phyloP scores from a whole-genome alignment of 2,888 invertebrate genomes.

The Monopis laevigella region DNA sequence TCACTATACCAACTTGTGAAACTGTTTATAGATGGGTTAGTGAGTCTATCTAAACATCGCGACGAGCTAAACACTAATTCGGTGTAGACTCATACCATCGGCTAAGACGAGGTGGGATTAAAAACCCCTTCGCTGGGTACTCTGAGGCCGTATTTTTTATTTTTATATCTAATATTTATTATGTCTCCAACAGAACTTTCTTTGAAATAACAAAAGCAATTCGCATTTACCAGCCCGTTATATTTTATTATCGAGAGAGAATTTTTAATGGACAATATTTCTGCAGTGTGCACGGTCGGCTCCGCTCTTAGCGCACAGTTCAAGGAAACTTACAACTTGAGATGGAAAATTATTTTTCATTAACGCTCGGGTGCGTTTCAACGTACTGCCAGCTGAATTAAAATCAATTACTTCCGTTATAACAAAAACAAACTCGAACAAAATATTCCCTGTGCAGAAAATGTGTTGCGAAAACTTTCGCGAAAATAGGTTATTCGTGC shows the following conservation, averaged over 20 bases:
- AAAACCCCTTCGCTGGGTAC: too few relatives aligned
- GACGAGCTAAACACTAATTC: too few relatives aligned
- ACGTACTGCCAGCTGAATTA: constrained; percentile 46
- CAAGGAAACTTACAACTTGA: constrained; percentile 42
- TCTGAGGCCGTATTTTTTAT: not conserved
- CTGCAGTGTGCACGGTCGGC: constrained; percentile 22
- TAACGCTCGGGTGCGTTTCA: constrained; percentile 43
- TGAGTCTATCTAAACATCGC: too few relatives aligned
- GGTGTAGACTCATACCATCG: too few relatives aligned
- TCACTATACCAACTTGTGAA: too few relatives aligned
- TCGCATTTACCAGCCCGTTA: constrained; percentile 16
- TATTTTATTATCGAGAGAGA: constrained; percentile 24
- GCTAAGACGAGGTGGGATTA: too few relatives aligned
- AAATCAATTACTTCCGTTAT: constrained; percentile 46
- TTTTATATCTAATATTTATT: not conserved
- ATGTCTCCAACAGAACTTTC: not conserved
- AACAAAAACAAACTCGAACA: constrained; percentile 35
- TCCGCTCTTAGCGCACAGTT: constrained; percentile 24
- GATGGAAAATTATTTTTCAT: constrained; percentile 57
- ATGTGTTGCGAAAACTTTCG: constrained; percentile 10
- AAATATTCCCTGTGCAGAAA: constrained; percentile 11
- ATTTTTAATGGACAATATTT: constrained; percentile 40
- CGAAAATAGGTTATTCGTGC: constrained; percentile 10
- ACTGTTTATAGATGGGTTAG: too few relatives aligned
- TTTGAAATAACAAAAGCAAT: constrained; percentile 7